Evolutionary conservation across 1,140 invertebrate species (phyloP).

Genomic region (Drosophila hydei): DNA sequence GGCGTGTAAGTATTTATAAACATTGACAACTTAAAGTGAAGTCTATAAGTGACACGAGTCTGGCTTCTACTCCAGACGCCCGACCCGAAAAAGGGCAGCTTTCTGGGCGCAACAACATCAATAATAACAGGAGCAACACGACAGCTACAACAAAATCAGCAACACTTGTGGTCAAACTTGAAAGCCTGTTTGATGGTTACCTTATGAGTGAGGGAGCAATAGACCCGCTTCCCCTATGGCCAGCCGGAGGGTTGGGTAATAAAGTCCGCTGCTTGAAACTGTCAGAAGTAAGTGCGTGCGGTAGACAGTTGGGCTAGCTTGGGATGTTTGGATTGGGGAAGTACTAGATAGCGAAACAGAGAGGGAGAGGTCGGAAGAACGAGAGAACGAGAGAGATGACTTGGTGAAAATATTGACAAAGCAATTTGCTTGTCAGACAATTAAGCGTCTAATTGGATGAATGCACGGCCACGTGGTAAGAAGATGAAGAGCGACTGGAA

Average conservation of each 20-base stretch:
- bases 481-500: background rate
- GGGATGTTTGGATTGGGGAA: background rate
- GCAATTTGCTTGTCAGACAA: slow-evolving; percentile 82
- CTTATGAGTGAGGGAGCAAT: slow-evolving; percentile 21
- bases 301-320: slow-evolving; percentile 8
- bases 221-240: background rate
- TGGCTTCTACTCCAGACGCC: slow-evolving; percentile 5
- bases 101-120: slow-evolving; percentile 49
- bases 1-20: slow-evolving; percentile 79
- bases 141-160: slow-evolving; percentile 34
- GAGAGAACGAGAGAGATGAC: slow-evolving; percentile 50
- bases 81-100: slow-evolving; percentile 58
- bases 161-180: slow-evolving; percentile 77
- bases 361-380: background rate
- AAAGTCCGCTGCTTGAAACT: slow-evolving; percentile 77
- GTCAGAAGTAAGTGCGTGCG: slow-evolving; percentile 67
- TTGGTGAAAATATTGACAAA: slow-evolving; percentile 81
- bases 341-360: background rate
- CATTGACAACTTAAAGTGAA: slow-evolving; percentile 80
- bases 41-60: slow-evolving; percentile 76
- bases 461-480: slow-evolving; percentile 61
- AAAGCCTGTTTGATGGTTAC: slow-evolving; percentile 77
- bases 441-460: slow-evolving; percentile 82
- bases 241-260: slow-evolving; percentile 62
- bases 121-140: slow-evolving; percentile 41